phyloP scores from a whole-genome alignment of 2,888 invertebrate genomes.

The Endotricha flammealis region DNA sequence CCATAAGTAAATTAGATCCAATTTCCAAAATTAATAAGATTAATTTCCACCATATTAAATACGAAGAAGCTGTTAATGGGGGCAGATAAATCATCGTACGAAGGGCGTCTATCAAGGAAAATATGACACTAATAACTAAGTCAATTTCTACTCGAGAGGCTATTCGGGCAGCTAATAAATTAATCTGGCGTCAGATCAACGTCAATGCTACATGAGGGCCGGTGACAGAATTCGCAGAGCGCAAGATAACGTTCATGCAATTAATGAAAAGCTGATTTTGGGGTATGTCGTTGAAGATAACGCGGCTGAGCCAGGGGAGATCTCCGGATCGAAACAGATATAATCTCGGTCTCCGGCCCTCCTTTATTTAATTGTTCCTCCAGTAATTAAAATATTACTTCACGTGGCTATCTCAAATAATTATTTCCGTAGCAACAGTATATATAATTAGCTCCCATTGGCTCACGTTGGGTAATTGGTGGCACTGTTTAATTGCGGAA shows the following conservation, averaged over 20 bases:
- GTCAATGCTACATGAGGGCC: slow-evolving; percentile 55
- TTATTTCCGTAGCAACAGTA: too few species aligned
- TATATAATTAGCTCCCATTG: slow-evolving; percentile 12
- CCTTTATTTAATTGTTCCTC: slow-evolving; percentile 32
- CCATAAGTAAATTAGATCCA: slow-evolving; percentile 17
- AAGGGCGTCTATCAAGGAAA: slow-evolving; percentile 45
- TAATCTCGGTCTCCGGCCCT: slow-evolving; percentile 33
- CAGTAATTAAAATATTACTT: slow-evolving; percentile 13
- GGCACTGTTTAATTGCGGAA: slow-evolving; percentile 37
- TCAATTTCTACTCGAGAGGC: slow-evolving; percentile 47
- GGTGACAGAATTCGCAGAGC: slow-evolving; percentile 40
- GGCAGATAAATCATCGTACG: slow-evolving; percentile 34
- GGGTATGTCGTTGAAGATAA: slow-evolving; percentile 51
- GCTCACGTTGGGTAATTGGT: slow-evolving; percentile 26
- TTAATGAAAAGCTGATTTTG: slow-evolving; percentile 69
- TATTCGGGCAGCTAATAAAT: slow-evolving; percentile 53
- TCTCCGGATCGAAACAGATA: slow-evolving; percentile 53
- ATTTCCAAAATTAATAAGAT: slow-evolving; percentile 18
- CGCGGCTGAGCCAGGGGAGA: slow-evolving; percentile 29
- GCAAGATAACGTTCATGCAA: slow-evolving; percentile 55
- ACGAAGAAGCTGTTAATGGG: slow-evolving; percentile 27
- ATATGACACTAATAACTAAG: slow-evolving; percentile 59
- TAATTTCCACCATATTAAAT: slow-evolving; percentile 24
- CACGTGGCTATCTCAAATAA: neutral
- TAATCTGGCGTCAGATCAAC: slow-evolving; percentile 64